These are phyloP conservation scores for Condylura cristata DNA, from an alignment of 2,113 vertebrate species.

Conservation along the genomic window DNA sequence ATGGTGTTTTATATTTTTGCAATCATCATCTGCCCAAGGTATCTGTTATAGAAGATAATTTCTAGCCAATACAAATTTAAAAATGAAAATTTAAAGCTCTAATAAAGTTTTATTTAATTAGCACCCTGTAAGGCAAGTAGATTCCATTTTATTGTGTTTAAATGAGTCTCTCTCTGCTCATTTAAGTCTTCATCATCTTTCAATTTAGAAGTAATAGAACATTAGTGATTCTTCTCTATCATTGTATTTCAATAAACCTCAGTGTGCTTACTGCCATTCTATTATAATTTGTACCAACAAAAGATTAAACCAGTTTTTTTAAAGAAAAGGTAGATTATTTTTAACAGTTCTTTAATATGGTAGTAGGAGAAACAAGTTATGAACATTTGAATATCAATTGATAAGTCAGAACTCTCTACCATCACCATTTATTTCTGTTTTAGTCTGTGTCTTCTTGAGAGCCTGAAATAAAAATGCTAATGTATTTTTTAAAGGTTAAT, in stretches of 20 bases:
- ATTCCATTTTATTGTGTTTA: slow-evolving; percentile 61
- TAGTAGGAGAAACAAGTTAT: slow-evolving; percentile 31
- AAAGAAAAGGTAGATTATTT: neutral
- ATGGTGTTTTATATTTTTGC: slow-evolving; percentile 60
- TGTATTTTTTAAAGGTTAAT: slow-evolving; percentile 78
- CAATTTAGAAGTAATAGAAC: slow-evolving; percentile 62
- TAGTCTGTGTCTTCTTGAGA: slow-evolving; percentile 18
- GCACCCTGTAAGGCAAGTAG: slow-evolving; percentile 40
- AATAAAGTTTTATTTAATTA: slow-evolving; percentile 63
- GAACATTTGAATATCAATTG: slow-evolving; percentile 44
- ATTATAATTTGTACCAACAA: slow-evolving; percentile 14
- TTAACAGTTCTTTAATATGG: neutral
- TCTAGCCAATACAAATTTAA: slow-evolving; percentile 53
- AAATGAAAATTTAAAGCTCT: slow-evolving; percentile 67
- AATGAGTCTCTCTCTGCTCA: slow-evolving; percentile 60
- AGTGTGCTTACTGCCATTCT: neutral
- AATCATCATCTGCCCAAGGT: slow-evolving; percentile 50
- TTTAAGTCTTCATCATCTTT: slow-evolving; percentile 73
- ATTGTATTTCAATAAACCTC: slow-evolving; percentile 62
- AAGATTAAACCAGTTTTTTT: neutral
- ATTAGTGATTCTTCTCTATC: slow-evolving; percentile 61
- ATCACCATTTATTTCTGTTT: slow-evolving; percentile 47
- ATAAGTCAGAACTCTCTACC: slow-evolving; percentile 36
- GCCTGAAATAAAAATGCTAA: slow-evolving; percentile 72
- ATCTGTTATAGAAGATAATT: slow-evolving; percentile 10